phyloP scores from a whole-genome alignment of 2,888 invertebrate species.

The Caprella mutica region DNA sequence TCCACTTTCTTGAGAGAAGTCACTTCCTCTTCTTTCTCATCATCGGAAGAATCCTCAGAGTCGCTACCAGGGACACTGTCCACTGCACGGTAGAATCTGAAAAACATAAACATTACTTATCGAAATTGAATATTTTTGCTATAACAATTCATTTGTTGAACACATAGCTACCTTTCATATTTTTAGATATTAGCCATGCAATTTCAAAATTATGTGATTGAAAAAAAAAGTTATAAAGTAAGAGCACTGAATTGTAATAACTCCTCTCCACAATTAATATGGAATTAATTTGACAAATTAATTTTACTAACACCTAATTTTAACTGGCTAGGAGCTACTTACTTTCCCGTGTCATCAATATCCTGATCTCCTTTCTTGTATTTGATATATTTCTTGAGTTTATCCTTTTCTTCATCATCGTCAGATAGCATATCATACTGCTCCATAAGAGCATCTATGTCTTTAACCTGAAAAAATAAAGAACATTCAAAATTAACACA shows the following conservation, averaged over 20 bases:
- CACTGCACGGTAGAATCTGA: constrained; percentile 2
- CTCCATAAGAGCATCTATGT: constrained; percentile 50
- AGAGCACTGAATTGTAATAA: no score
- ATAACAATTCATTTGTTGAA: no score
- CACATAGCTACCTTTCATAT: no score
- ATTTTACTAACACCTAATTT: not conserved
- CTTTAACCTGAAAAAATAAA: constrained; percentile 32
- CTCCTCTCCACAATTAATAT: no score
- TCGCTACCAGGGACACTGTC: not conserved
- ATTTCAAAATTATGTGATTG: no score
- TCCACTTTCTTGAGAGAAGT: not conserved
- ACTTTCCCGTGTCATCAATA: constrained; percentile 41
- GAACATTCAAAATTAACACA: not conserved
- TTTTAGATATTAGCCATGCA: no score
- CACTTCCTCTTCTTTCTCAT: not conserved
- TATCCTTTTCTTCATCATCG: constrained; percentile 50
- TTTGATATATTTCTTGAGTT: constrained; percentile 45
- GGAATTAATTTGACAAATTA: not conserved
- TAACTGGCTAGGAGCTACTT: constrained; percentile 24
- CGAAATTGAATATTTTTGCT: no score
- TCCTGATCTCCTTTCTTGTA: constrained; percentile 38
- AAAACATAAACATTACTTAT: no score
- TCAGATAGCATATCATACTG: constrained; percentile 46
- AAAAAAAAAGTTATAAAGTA: no score
- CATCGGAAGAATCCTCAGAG: not conserved